phyloP scores from a whole-genome alignment of 2,797 vertebrate species.

The Distichodus sexfasciatus region DNA sequence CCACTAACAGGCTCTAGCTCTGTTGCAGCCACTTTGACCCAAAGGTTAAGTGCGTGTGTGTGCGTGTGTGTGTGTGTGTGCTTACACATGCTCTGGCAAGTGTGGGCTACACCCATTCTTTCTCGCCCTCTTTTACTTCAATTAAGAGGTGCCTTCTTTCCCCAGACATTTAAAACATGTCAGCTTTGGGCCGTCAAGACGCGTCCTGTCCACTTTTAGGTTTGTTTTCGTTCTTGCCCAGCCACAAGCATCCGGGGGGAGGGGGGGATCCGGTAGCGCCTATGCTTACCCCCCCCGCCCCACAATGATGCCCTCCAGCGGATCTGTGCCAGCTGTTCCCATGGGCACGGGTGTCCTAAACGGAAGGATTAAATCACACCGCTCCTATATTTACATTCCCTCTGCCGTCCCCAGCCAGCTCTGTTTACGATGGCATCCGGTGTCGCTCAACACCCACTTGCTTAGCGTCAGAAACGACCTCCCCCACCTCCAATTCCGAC shows the following conservation, averaged over 20 bases:
- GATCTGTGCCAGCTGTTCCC: slow-evolving; percentile 11
- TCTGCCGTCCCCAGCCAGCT: slow-evolving; percentile 28
- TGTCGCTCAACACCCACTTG: slow-evolving; percentile 38
- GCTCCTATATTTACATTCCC: slow-evolving; percentile 52
- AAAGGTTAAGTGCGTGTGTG: slow-evolving; percentile 7
- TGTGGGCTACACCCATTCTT: not conserved
- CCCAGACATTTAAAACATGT: not conserved
- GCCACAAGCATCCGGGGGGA: not conserved
- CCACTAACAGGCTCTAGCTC: not conserved
- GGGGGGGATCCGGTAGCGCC: not conserved
- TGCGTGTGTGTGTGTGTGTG: not conserved
- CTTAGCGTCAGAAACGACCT: slow-evolving; percentile 12
- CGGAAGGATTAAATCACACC: slow-evolving; percentile 52
- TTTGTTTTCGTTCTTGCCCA: slow-evolving; percentile 11
- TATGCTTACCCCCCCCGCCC: not conserved
- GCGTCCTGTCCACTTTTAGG: not conserved
- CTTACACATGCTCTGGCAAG: not conserved
- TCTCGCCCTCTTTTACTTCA: not conserved
- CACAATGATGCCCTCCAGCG: slow-evolving; percentile 16
- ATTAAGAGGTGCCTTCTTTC: not conserved
- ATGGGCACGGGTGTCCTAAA: not conserved
- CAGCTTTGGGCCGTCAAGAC: not conserved
- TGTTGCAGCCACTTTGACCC: not conserved
- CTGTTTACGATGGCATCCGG: slow-evolving; percentile 41
- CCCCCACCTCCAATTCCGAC: no score